These are phyloP conservation scores for Cephus sareptanus DNA, from an alignment of 2,888 invertebrate species.

Conservation along the genomic window DNA sequence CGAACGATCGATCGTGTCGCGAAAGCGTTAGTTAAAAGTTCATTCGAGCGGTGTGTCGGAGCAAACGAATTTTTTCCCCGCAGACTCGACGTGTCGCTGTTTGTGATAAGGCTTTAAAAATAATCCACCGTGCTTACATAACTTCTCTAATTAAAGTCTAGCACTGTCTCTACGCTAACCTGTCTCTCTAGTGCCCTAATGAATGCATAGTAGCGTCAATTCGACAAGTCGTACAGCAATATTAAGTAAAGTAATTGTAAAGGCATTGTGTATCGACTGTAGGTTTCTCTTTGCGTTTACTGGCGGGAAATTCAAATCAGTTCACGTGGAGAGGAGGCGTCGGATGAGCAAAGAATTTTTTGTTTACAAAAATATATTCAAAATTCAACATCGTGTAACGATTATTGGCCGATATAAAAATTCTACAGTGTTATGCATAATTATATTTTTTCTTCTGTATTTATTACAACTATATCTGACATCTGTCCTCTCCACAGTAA, in stretches of 20 bases:
- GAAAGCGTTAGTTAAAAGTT: slow-evolving; percentile 16
- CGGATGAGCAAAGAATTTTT: neutral
- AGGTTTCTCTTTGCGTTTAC: neutral
- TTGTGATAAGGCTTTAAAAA: slow-evolving; percentile 30
- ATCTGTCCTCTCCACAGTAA: neutral
- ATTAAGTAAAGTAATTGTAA: slow-evolving; percentile 27
- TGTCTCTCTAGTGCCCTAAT: slow-evolving; percentile 41
- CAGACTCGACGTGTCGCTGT: slow-evolving; percentile 22
- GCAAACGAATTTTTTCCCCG: slow-evolving; percentile 1
- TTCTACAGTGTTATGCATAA: neutral
- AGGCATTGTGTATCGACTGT: neutral
- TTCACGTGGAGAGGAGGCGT: neutral
- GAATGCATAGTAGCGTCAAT: slow-evolving; percentile 36
- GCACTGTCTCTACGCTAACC: slow-evolving; percentile 40
- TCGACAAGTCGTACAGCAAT: slow-evolving; percentile 35
- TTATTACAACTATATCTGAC: neutral
- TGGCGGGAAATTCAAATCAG: neutral
- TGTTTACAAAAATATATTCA: neutral
- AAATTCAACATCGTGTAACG: slow-evolving; percentile 3
- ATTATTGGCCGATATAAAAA: slow-evolving; percentile 13
- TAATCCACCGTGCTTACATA: slow-evolving; percentile 44
- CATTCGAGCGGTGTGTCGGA: slow-evolving; percentile 13
- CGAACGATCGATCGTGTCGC: neutral
- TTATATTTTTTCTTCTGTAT: neutral
- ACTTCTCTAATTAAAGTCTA: slow-evolving; percentile 32